Evolutionary conservation across 2,113 vertebrate species (phyloP).

Genomic region (Ciconia stormi): DNA sequence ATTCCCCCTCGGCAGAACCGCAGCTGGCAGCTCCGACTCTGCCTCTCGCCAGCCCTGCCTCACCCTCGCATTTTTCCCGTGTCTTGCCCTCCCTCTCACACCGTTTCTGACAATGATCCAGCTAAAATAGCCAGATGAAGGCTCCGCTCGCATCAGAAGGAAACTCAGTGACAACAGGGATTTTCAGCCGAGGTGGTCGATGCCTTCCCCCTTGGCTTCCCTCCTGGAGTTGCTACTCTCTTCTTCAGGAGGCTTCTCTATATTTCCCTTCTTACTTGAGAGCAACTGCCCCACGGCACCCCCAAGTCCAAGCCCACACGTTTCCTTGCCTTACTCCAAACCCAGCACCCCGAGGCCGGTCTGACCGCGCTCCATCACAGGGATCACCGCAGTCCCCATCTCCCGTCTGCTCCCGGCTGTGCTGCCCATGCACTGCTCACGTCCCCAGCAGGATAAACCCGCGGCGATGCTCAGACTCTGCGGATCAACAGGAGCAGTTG

Average conservation of each 20-base stretch:
- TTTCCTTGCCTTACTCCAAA: not conserved
- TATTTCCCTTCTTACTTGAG: not conserved
- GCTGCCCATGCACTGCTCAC: not conserved
- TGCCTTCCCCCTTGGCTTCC: not conserved
- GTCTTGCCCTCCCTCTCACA: not conserved
- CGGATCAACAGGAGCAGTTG: not conserved
- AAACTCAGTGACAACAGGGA: not conserved
- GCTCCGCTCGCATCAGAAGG: not conserved
- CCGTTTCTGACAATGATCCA: not conserved
- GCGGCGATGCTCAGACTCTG: not conserved
- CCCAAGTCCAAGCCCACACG: not conserved
- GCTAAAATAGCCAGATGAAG: not conserved
- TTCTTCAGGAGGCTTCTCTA: not conserved
- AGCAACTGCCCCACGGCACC: not conserved
- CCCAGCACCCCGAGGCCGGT: not conserved
- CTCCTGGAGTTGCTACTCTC: not conserved
- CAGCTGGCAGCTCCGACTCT: not conserved
- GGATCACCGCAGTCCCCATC: not conserved
- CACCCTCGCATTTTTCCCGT: not conserved
- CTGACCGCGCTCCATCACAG: not conserved
- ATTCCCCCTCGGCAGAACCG: not conserved
- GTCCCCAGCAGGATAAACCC: not conserved
- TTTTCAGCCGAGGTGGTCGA: not conserved
- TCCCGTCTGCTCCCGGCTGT: not conserved
- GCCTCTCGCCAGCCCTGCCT: not conserved